Conservation (phyloP, 2,113 vertebrate species). For the Microtus pennsylvanicus region DNA sequence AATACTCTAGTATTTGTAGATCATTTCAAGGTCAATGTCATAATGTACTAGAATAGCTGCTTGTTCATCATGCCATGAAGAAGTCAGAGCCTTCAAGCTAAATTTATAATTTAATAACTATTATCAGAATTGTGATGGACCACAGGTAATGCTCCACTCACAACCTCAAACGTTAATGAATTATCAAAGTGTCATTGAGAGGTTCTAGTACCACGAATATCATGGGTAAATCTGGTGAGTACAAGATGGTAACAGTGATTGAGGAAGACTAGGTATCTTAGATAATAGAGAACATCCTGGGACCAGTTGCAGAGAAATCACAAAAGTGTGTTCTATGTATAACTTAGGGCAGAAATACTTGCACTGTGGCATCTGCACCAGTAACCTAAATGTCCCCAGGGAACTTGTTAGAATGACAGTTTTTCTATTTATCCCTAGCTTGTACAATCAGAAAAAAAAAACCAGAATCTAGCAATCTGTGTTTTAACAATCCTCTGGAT, state of each 20-base stretch:
- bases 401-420: conserved; percentile 40
- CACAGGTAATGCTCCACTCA: background rate
- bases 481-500: conserved; percentile 30
- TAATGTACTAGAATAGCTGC: background rate
- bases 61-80: background rate
- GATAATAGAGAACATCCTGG: background rate
- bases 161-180: background rate
- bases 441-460: background rate
- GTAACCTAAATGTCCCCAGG: background rate
- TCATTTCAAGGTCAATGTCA: background rate
- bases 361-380: background rate
- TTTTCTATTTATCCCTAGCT: conserved; percentile 1
- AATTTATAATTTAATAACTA: conserved; percentile 49
- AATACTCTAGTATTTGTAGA: background rate
- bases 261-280: background rate
- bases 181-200: background rate
- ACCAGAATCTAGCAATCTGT: background rate
- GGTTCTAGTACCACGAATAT: background rate
- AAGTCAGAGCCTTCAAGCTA: background rate
- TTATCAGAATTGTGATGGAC: background rate
- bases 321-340: background rate
- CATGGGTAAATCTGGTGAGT: background rate
- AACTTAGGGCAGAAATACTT: background rate
- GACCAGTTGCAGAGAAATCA: background rate
- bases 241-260: too few relatives aligned